Evolutionary conservation across 1,140 invertebrate genomes (phyloP), one percentile per base, ranked within the genome.

Genomic region (Stegodyphus mimosarum): DNA sequence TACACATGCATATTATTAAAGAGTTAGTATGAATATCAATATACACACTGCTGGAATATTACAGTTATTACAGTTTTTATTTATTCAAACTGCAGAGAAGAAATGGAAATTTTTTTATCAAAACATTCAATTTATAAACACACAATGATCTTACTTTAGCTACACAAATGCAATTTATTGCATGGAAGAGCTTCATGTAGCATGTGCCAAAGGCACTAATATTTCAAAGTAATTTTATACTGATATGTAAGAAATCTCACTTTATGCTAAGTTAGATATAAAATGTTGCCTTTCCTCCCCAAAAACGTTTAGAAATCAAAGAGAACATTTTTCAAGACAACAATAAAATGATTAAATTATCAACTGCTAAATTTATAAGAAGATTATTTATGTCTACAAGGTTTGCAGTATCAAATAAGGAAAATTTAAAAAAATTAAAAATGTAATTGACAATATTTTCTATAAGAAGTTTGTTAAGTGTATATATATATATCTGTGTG

Each of bases 191-290:
- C 81, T 66, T 84, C 66, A 55, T 49, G 69, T 33, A 84, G 81
- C 73, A 64, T 55, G 81, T 84, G 81, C 81, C 81, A 76, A 84
- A 84, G 81, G 81, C 81, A 84, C 81, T 75, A 67, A 83, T 53
- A 71, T 55, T 71, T 53, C 48, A 80, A 60, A 80, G 66, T 18
- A 71, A 74, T 33, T 74, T 50, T 50, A 17, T 17, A 17, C 72
- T 55, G 64, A 51, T 63, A 75, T 15, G 52, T 48, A 33, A 7
- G 70, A 71, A 64, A 73, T 17, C 18, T 73, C 53, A 60, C 79
- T 81, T 73, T 49, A 81, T 81, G 53, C 79, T 66, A 66, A 81
- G 79, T 81, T 70, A 81, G 2, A 60, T 33, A 33, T 33, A 33
- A 33, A 33, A 33, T 33, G 33, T 3, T 33, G 33, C 3, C 33